Conservation (phyloP, 2,797 vertebrate genomes). For the Hirundo rustica region DNA sequence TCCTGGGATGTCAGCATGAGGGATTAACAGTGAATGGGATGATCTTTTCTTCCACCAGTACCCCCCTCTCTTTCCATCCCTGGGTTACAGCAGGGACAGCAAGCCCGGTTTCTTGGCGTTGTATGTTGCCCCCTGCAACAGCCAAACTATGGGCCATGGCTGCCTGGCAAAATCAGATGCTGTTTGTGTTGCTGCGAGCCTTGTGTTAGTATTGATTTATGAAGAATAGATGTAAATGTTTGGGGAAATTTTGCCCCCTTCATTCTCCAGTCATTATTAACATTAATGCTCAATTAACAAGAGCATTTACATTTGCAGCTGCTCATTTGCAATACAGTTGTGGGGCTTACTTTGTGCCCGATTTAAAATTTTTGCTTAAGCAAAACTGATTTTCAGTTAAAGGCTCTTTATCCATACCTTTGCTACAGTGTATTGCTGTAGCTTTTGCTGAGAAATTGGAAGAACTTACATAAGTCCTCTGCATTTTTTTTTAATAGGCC, state of each 20-base stretch:
- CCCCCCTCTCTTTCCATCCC: neutral
- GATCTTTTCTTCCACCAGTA: neutral
- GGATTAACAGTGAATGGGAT: neutral
- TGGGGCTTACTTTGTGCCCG: neutral
- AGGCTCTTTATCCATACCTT: neutral
- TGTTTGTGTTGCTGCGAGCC: neutral
- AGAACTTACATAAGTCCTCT: neutral
- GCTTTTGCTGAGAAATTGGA: neutral
- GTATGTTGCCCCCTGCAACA: neutral
- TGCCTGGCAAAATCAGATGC: neutral
- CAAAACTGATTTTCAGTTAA: neutral
- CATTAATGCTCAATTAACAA: neutral
- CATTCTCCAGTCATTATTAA: neutral
- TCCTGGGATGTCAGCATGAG: neutral
- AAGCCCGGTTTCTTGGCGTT: neutral
- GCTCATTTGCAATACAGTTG: neutral
- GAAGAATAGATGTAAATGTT: neutral
- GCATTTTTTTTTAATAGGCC: neutral
- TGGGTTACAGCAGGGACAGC: neutral
- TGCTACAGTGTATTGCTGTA: neutral
- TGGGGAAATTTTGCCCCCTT: neutral
- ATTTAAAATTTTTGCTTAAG: neutral
- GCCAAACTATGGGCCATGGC: neutral
- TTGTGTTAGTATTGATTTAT: neutral
- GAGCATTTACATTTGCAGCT: neutral